Evolutionary conservation across 2,888 invertebrate genomes (phyloP), one percentile per base, ranked within the genome.

Genomic region (Leptopilina myrica): DNA sequence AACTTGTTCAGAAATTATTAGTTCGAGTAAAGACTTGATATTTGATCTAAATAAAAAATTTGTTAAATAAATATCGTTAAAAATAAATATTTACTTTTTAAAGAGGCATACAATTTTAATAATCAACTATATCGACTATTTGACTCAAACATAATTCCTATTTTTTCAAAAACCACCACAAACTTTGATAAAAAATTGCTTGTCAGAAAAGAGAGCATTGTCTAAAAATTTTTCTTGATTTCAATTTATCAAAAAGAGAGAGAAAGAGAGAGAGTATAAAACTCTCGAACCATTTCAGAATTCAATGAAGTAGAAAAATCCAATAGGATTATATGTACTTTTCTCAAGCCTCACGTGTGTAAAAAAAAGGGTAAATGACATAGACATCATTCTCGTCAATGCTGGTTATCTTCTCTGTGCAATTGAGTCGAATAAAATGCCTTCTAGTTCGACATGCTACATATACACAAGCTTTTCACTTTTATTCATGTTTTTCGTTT

Each of bases 401-500:
- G 14, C 69, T 69, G 49, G 26, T 69, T 69, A 69, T 69, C 53
- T 69, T 69, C 53, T 43, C 53, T 69, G 53, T 33, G 49, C 69
- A 53, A 49, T 53, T 53, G 69, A 69, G 26, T 69, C 53, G 49
- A 69, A 69, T 53, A 69, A 53, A 69, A 69, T 53, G 49, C 49
- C 33, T 26, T 11, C 9, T 49, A 53, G 26, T 69, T 69, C 67
- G 49, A 69, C 26, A 43, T 43, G 43, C 8, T 43, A 43, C 8
- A 12, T 53, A 69, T 43, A 43, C 8, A 12, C 26, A 69, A 4
- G 14, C 26, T 53, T 69, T 53, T 53, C 20, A 53, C 46, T 69
- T 53, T 49, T 46, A 67, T 67, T 66, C 43, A 67, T 46, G 67
- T 67, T 67, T 49, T 67, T 62, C 67, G 67, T 67, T 67, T 49